Evolutionary conservation across 2,113 vertebrate genomes (phyloP), one percentile per base, ranked within the genome.

Genomic region (Pelecanoides urinatrix): DNA sequence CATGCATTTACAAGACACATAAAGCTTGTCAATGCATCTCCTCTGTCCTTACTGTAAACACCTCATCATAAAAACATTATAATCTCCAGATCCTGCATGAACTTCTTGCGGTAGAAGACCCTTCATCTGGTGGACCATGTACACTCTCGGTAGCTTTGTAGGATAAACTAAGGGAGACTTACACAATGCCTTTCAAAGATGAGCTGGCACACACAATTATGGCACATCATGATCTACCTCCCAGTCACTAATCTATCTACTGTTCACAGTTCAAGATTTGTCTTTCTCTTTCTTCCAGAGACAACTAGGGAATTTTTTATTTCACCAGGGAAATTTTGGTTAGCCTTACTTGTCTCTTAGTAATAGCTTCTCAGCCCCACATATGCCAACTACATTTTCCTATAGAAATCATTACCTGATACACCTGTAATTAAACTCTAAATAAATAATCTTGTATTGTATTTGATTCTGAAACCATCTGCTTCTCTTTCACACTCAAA

Each of bases 131-230:
- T 8, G 29, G 4, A 11, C 26, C 34, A 16, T 7, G 22, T 17
- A 9, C 38, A 61, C 15, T 78, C 44, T 61, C 3, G 1, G 30
- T 22, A 62, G 34, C 42, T 36, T 4, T 7, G 16, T 19, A 66
- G 22, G 32, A 7, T 4, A 38, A 61, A 22, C 18, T 27, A 16
- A 56, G 23, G 49, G 20, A 76, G 3, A 56, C 2, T 29, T 38
- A 32, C 11, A n/a, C 3, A 45, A 12, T 7, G 7, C 12, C 58
- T 83, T 52, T 61, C 38, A 83, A 44, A 83, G 44, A 47, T 30
- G 22, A 7, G 1, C 9, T 40, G 27, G 32, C 3, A 29, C 13
- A 34, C 15, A 63, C 1, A 1, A 3, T 12, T 49, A 49, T 14
- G 22, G 42, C 9, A 62, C 47, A 72, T 23, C 9, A 26, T 9